Conservation (phyloP, 1,140 invertebrate species). For the Linepithema humile region DNA sequence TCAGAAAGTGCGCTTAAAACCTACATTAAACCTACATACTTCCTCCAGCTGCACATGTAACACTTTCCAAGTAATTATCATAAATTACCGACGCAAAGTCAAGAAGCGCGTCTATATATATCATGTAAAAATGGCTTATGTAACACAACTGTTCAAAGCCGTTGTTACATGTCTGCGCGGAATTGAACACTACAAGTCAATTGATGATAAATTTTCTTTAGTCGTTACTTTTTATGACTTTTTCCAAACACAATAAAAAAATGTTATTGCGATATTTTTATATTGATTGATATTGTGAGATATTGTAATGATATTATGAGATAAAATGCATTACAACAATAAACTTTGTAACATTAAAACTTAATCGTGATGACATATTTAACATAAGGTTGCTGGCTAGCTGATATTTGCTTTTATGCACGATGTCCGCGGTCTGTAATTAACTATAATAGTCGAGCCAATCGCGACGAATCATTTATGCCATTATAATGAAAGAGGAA, state of each 20-base stretch:
- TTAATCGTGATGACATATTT: neutral
- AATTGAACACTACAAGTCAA: neutral
- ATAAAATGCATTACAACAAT: too few species aligned
- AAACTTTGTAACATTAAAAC: neutral
- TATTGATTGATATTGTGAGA: too few species aligned
- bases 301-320: too few species aligned
- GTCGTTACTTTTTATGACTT: neutral
- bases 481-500: too few species aligned
- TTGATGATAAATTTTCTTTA: neutral
- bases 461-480: too few species aligned
- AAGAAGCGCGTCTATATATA: neutral
- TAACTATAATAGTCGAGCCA: neutral
- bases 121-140: constrained; percentile 41
- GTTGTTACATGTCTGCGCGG: neutral
- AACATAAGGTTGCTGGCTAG: neutral
- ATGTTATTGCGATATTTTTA: neutral
- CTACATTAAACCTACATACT: too few species aligned
- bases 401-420: neutral
- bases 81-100: constrained; percentile 22
- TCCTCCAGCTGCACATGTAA: neutral
- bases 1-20: neutral
- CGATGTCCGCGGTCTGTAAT: neutral
- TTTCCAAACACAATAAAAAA: neutral
- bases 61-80: neutral
- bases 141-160: neutral